These are phyloP conservation scores for Pteropus rufus DNA, from an alignment of 2,797 vertebrate species.

Conservation along the genomic window DNA sequence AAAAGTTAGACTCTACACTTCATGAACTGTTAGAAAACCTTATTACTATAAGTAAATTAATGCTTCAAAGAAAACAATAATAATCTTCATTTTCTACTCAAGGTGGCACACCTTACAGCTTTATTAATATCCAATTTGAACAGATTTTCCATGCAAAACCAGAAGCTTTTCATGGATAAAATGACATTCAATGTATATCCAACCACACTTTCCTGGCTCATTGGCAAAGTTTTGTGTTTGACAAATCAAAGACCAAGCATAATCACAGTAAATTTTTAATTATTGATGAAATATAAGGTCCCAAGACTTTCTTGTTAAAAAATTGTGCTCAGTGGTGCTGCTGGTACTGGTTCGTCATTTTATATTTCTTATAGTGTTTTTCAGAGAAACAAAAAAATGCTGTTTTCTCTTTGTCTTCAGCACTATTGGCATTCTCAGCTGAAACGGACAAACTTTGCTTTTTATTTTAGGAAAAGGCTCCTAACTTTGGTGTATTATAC, in stretches of 20 bases:
- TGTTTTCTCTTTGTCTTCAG: not conserved
- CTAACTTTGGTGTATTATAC: not conserved
- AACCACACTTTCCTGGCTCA: not conserved
- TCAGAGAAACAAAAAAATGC: not conserved
- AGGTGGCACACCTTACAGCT: constrained; percentile 55
- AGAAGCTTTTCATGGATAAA: constrained; percentile 48
- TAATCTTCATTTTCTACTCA: constrained; percentile 61
- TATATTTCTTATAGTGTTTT: not conserved
- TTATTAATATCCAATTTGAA: constrained; percentile 59
- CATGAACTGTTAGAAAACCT: not conserved
- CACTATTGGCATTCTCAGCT: not conserved
- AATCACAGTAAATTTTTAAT: not conserved
- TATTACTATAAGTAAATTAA: constrained; percentile 66
- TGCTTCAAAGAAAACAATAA: not conserved
- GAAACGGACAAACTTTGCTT: not conserved
- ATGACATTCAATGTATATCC: not conserved
- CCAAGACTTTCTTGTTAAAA: not conserved
- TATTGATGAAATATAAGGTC: not conserved
- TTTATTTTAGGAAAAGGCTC: not conserved
- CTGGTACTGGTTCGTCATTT: not conserved
- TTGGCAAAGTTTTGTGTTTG: constrained; percentile 44
- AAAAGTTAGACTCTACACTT: not conserved
- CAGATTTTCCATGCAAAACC: constrained; percentile 44
- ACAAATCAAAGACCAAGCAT: not conserved
- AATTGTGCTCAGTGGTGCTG: not conserved